A percentile compares a stretch with the other conserved stretches of the same genome.
Evolutionary conservation across 1,140 invertebrate genomes (phyloP).

Genomic region (Zaprionus lachaisei): DNA sequence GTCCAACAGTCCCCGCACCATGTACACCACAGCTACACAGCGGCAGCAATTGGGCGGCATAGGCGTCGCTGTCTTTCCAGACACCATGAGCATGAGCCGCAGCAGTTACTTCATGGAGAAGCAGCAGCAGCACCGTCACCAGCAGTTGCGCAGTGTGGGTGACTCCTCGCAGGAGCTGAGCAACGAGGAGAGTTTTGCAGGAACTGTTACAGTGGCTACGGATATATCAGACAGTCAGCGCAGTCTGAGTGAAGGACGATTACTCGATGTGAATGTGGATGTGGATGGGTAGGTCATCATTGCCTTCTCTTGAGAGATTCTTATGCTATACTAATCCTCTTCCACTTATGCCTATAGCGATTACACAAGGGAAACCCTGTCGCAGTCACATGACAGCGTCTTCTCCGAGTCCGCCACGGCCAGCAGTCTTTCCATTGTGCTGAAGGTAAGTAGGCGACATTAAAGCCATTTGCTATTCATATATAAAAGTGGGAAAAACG

Average conservation of each 20-base stretch:
- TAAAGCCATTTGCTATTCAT: not conserved
- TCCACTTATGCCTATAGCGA: constrained; percentile 48
- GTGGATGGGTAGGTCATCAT: constrained; percentile 69
- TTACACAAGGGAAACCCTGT: constrained; percentile 73
- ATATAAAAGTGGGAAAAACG: not conserved
- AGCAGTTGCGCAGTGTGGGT: constrained; percentile 70
- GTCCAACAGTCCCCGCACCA: constrained; percentile 44
- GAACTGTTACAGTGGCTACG: constrained; percentile 25
- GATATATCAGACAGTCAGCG: constrained; percentile 83
- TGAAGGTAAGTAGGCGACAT: constrained; percentile 66
- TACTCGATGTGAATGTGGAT: constrained; percentile 78
- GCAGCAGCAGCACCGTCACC: constrained; percentile 49
- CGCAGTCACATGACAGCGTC: constrained; percentile 83
- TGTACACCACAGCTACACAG: constrained; percentile 56
- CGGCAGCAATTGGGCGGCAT: constrained; percentile 68
- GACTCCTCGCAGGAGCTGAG: constrained; percentile 77
- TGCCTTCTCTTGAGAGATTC: not conserved
- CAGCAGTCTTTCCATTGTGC: constrained; percentile 80
- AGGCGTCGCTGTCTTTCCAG: constrained; percentile 74
- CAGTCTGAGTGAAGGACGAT: constrained; percentile 78
- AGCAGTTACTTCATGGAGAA: constrained; percentile 66
- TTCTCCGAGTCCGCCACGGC: constrained; percentile 84
- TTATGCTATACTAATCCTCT: not conserved
- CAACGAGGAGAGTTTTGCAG: constrained; percentile 24
- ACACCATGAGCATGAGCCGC: constrained; percentile 56